Percentiles rank a stretch among this genome's conserved stretches.
Evolutionary conservation across 53 echinoderm and acorn worm species (phyloP).

Genomic region (Holothuria scabra): DNA sequence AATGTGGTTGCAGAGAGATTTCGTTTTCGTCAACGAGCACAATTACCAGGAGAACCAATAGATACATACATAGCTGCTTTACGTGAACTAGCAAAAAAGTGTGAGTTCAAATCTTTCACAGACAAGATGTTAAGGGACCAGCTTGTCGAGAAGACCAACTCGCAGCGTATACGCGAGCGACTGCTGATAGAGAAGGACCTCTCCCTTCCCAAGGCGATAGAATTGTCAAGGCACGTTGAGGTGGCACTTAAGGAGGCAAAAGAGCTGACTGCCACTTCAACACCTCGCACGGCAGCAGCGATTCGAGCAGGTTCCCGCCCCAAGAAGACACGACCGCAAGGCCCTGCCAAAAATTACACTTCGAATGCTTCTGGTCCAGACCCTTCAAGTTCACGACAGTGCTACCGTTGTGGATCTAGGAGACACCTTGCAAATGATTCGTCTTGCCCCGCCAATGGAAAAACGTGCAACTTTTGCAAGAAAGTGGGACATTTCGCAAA

Average conservation of each 20-base stretch:
- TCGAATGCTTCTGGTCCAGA: background rate
- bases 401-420: background rate
- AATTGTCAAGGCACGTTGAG: background rate
- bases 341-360: background rate
- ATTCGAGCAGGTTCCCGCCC: background rate
- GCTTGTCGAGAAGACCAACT: slow-evolving; percentile 23
- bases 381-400: no score
- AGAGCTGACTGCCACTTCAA: background rate
- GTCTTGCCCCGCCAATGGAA: background rate
- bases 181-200: background rate
- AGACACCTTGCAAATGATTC: background rate
- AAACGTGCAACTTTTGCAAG: background rate
- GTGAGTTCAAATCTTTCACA: background rate
- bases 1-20: slow-evolving; percentile 11
- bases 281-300: background rate
- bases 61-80: slow-evolving; percentile 9
- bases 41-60: background rate
- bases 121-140: slow-evolving; percentile 9
- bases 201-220: background rate
- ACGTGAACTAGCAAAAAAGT: background rate
- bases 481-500: background rate
- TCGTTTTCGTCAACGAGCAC: slow-evolving; percentile 7
- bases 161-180: background rate
- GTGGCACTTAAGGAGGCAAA: background rate
- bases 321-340: background rate